Evolutionary conservation across 2,888 invertebrate species (phyloP), one percentile per base, ranked within the genome.

Genomic region (Nesidiocoris tenuis): DNA sequence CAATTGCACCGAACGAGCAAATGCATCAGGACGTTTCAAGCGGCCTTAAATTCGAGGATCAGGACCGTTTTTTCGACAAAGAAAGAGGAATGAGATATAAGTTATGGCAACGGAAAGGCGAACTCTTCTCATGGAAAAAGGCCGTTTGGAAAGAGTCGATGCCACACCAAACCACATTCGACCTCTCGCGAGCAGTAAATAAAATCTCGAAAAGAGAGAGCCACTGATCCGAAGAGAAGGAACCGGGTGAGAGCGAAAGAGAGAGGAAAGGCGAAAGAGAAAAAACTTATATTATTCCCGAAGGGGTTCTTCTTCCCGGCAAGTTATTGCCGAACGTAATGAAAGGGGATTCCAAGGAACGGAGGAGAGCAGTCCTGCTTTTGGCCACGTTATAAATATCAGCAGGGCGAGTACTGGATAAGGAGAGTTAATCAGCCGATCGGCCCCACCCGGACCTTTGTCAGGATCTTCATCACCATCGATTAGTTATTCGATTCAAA

Each of bases 241-340:
- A 7, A 3, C 39, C 12, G 39, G 3, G 39, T 7, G 39, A 39
- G 39, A 3, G 39, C 3, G 12, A 39, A 12, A 39, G 12, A 39
- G 39, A 39, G 39, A 39, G 3, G 39, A 7, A 39, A 3, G 12
- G 39, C 39, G 5, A 39, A 21, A 67, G 55, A 59, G 59, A 70
- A 70, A 70, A 70, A 70, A 57, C 70, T 70, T 59, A 70, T 70
- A 70, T 70, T 70, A 70, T 70, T 70, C 67, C 70, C 22, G 39
- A 24, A 59, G 23, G 59, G 17, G 64, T 19, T 56, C 24, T 18
- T 57, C 23, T 39, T 39, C 39, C 5, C 18, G 70, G 70, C 22
- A 70, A 70, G 70, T 70, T 70, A 70, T 70, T 70, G 70, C 70
- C 70, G 70, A 70, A 70, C 70, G 70, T 70, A 70, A 70, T 70